Conservation (phyloP, 2,797 vertebrate genomes). For the Sebastes iracundus region DNA sequence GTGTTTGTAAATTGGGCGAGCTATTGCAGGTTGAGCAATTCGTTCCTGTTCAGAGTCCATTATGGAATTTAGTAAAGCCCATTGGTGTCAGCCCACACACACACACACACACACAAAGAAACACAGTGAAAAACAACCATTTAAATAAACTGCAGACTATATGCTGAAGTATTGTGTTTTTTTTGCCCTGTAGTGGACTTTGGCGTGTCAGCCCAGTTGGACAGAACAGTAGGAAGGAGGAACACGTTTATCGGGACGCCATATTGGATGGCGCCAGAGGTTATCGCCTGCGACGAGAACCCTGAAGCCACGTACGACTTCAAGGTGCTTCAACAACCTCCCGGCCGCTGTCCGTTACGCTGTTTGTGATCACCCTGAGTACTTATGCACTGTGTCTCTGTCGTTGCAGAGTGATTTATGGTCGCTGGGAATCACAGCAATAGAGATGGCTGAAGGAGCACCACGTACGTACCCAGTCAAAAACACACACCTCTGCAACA, state of each 20-base stretch:
- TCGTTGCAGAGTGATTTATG: constrained; percentile 93
- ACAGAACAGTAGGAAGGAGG: constrained; percentile 91
- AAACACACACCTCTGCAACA: constrained; percentile 15
- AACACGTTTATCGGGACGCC: constrained; percentile 98
- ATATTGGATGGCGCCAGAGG: constrained; percentile 99
- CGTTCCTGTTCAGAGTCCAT: constrained; percentile 34
- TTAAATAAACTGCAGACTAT: neutral
- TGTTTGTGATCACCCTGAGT: neutral
- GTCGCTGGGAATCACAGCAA: constrained; percentile 97
- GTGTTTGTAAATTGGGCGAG: constrained; percentile 25
- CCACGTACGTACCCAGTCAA: constrained; percentile 88
- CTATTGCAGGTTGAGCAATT: constrained; percentile 27
- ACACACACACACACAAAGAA: neutral
- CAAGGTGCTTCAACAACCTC: constrained; percentile 82
- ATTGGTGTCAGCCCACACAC: neutral
- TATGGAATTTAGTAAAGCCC: constrained; percentile 42
- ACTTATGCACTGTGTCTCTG: constrained; percentile 22
- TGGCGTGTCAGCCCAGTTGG: constrained; percentile 93
- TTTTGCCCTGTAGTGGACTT: constrained; percentile 87
- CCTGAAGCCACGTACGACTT: constrained; percentile 94
- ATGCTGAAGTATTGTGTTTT: neutral
- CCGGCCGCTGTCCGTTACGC: neutral
- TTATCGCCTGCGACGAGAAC: constrained; percentile 97
- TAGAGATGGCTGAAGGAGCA: constrained; percentile 98
- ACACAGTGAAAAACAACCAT: neutral